These are phyloP conservation scores for Pantherophis guttatus DNA, from an alignment of 2,113 vertebrate species.

Conservation along the genomic window DNA sequence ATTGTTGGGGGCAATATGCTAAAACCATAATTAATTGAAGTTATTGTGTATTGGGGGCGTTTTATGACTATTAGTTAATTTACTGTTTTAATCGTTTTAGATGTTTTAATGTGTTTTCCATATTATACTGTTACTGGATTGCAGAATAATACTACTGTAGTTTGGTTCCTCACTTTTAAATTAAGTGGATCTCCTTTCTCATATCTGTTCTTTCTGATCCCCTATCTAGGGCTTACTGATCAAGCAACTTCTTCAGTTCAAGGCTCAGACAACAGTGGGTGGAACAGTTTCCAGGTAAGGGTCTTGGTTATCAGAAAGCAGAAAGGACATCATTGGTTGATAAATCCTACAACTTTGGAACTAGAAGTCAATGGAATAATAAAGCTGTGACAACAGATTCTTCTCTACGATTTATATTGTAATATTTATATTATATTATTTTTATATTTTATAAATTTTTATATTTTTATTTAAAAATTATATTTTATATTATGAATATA, in stretches of 20 bases:
- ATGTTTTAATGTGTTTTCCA: neutral
- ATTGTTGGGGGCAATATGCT: too few relatives aligned
- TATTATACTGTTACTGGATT: neutral
- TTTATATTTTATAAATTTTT: too few relatives aligned
- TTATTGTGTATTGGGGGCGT: neutral
- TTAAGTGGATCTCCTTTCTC: neutral
- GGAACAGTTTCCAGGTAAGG: slow-evolving; percentile 90
- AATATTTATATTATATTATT: too few relatives aligned
- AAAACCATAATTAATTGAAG: neutral
- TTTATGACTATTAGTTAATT: neutral
- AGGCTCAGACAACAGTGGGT: slow-evolving; percentile 75
- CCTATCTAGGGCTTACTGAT: slow-evolving; percentile 81
- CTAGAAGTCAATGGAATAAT: neutral
- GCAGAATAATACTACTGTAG: neutral
- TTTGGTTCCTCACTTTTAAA: neutral
- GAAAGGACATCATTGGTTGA: neutral
- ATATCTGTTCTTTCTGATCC: neutral
- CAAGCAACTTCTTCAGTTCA: slow-evolving; percentile 70
- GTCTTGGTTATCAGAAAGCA: neutral
- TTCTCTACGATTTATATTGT: neutral
- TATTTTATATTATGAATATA: too few relatives aligned
- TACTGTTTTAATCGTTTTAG: neutral
- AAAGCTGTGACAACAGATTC: neutral
- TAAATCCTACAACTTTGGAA: neutral
- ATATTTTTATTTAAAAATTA: too few relatives aligned